Base-by-base conservation (phyloP, 2,888 invertebrate species). In the Drosophila setosimentum region DNA sequence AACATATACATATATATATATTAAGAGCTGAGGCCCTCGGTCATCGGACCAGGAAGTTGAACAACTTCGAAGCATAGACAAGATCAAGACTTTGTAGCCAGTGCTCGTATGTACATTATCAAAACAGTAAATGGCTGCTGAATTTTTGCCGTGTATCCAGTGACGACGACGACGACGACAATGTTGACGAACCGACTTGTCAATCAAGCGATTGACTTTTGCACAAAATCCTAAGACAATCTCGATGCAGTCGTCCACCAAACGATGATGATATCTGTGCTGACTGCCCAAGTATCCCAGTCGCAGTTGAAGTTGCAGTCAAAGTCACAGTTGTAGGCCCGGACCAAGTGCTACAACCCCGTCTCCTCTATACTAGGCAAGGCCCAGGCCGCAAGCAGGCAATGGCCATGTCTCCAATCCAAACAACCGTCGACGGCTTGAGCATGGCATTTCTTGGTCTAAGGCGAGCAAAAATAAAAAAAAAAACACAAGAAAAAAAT, bases 181-280 rank as follows among this genome's bases (percentile, higher is more conserved):
- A 63, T 69, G 68, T 60, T 64, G 72, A 76, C 69, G 73, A 67
- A 88, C 80, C 86, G 90, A 89, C 90, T 91, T 91, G 91, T 91
- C 91, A 91, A 91, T 91, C 92, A 91, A 86, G 76, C 86, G 91
- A 87, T 89, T 89, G 89, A 85, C 87, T 85, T 82, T 85, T 87
- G 80, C 80, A 78, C 88, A 84, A 87, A 88, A 87, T 82, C 80
- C 80, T 80, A 70, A 73, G 84, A 81, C 90, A 86, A 88, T 89
- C 89, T 89, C 78, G 70, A 71, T 72, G 84, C 88, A 70, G 65
- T 67, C 69, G 58, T 67, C 69, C 60, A 55, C 60, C 70, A 53
- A 74, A 73, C 80, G 70, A 83, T 78, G 84, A 89, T 89, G 78
- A 86, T 87, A 85, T 89, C 89, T 89, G 66, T 62, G 89, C 81